phyloP scores from a whole-genome alignment of 2,797 vertebrate species.

The Etheostoma perlongum region DNA sequence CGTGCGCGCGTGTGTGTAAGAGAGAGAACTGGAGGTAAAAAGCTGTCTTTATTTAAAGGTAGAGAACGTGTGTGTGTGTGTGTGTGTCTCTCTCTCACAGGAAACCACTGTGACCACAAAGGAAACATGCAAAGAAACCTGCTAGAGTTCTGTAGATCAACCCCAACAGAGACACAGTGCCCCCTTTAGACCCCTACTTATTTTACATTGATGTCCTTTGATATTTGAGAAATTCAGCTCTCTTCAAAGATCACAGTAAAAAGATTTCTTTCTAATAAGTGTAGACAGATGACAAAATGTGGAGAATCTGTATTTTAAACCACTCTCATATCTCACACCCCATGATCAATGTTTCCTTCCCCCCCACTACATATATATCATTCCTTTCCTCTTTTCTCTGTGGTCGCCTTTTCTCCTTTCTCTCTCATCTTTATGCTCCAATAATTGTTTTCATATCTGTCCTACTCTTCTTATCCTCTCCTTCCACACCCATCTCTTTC shows the following conservation, averaged over 20 bases:
- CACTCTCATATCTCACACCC: background rate
- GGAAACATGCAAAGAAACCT: conserved; percentile 53
- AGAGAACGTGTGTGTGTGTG: conserved; percentile 4
- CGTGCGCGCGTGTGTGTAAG: background rate
- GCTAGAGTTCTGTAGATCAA: conserved; percentile 12
- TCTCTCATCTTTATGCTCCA: background rate
- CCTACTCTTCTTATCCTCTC: background rate
- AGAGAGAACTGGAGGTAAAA: conserved; percentile 4
- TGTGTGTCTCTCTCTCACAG: background rate
- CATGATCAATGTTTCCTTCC: background rate
- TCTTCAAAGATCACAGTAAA: background rate
- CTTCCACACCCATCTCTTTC: background rate
- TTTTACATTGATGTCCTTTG: background rate
- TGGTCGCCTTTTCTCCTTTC: background rate
- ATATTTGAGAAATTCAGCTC: background rate
- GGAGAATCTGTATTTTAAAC: background rate
- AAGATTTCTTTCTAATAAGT: background rate
- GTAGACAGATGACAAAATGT: background rate
- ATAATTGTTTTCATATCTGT: background rate
- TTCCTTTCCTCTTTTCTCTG: background rate
- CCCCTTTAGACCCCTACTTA: conserved; percentile 55
- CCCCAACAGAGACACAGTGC: conserved; percentile 42
- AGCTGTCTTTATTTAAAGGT: conserved; percentile 4
- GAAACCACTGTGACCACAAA: conserved; percentile 50
- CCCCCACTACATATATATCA: background rate